These are phyloP conservation scores for Corvus cornix DNA, from an alignment of 2,113 vertebrate genomes.

Conservation along the genomic window DNA sequence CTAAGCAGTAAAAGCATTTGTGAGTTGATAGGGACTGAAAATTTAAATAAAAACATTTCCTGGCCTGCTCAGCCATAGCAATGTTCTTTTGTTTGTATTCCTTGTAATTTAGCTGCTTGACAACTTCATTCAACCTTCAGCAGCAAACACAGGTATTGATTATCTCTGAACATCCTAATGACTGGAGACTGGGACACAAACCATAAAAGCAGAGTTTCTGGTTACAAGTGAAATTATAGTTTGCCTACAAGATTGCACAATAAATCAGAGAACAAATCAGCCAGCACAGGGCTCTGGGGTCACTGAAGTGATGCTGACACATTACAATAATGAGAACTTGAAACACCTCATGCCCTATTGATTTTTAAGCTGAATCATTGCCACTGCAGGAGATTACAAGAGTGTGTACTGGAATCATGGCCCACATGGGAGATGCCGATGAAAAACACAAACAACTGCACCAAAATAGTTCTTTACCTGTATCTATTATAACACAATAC, in stretches of 20 bases:
- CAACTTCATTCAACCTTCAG: conserved; percentile 77
- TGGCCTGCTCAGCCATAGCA: background rate
- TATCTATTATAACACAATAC: conserved; percentile 32
- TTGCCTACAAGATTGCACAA: conserved; percentile 79
- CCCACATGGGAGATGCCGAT: conserved; percentile 66
- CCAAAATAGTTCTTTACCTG: conserved; percentile 63
- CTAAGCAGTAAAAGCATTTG: background rate
- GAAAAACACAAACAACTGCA: conserved; percentile 72
- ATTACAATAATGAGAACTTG: conserved; percentile 85
- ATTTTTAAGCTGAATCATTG: conserved; percentile 81
- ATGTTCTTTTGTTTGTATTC: conserved; percentile 27
- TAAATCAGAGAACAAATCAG: conserved; percentile 84
- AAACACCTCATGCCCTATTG: conserved; percentile 81
- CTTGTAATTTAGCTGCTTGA: conserved; percentile 72
- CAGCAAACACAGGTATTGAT: conserved; percentile 76
- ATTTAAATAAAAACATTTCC: conserved; percentile 28
- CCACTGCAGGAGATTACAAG: conserved; percentile 77
- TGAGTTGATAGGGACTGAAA: background rate
- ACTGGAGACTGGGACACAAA: conserved; percentile 63
- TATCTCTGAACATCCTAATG: conserved; percentile 70
- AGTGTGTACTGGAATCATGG: conserved; percentile 65
- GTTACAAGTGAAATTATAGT: conserved; percentile 82
- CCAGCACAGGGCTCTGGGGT: conserved; percentile 71
- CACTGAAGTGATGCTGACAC: conserved; percentile 78
- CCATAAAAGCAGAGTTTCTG: conserved; percentile 74